Percentiles rank a stretch among this genome's conserved stretches.
phyloP scores from a whole-genome alignment of 2,888 invertebrate species.

The Galeruca laticollis region DNA sequence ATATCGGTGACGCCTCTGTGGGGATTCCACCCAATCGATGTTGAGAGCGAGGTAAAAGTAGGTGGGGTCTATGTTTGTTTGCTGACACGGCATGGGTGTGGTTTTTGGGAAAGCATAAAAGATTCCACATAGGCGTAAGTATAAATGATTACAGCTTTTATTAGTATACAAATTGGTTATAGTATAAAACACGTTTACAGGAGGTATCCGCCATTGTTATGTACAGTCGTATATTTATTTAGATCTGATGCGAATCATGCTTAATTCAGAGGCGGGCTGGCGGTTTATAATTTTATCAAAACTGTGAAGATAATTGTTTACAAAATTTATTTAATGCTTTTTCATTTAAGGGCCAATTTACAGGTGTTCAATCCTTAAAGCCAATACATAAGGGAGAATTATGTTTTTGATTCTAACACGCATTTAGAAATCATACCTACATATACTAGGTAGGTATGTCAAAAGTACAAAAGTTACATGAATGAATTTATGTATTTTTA shows the following conservation, averaged over 20 bases:
- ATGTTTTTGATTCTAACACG: too few species aligned
- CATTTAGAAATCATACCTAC: too few species aligned
- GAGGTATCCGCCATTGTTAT: conserved; percentile 46
- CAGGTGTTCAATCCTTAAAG: too few species aligned
- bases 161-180: conserved; percentile 51
- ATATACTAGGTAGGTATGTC: too few species aligned
- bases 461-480: too few species aligned
- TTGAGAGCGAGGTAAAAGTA: conserved; percentile 30
- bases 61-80: conserved; percentile 53
- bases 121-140: conserved; percentile 45
- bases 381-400: too few species aligned
- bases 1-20: conserved; percentile 50
- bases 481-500: too few species aligned
- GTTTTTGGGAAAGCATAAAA: conserved; percentile 46
- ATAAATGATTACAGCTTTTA: conserved; percentile 52
- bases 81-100: conserved; percentile 53
- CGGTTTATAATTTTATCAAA: too few species aligned
- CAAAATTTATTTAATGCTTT: too few species aligned
- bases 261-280: not conserved
- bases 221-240: conserved; percentile 14
- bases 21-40: conserved; percentile 44
- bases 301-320: not conserved
- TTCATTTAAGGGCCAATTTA: too few species aligned
- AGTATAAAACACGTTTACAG: conserved; percentile 44
- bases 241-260: conserved; percentile 9